These are phyloP conservation scores for Amphipoea oculea DNA, from an alignment of 2,888 invertebrate genomes.

Conservation along the genomic window DNA sequence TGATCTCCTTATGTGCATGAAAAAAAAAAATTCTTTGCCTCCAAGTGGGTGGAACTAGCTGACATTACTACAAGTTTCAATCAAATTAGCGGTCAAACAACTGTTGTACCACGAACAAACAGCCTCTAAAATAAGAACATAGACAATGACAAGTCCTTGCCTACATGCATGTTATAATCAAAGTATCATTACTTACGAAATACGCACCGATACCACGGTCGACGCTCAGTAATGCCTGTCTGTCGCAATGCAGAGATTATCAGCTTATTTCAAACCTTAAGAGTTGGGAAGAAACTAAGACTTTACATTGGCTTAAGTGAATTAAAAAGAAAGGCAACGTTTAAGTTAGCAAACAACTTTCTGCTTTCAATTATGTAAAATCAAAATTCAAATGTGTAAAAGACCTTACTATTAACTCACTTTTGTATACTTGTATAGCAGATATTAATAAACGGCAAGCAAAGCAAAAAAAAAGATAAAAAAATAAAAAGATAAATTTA, in stretches of 20 bases:
- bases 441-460: no score
- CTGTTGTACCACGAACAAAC: not conserved
- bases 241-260: conserved; percentile 32
- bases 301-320: no score
- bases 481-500: not conserved
- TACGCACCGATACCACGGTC: conserved; percentile 34
- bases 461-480: no score
- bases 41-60: not conserved
- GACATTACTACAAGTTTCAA: not conserved
- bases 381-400: no score
- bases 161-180: conserved; percentile 52
- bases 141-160: conserved; percentile 56
- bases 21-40: not conserved
- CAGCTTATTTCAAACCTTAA: not conserved
- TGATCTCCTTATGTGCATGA: no score
- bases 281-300: not conserved
- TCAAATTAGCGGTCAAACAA: conserved; percentile 14
- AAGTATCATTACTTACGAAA: conserved; percentile 59
- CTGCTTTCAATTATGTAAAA: no score
- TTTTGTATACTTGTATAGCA: no score
- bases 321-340: no score
- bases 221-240: not conserved
- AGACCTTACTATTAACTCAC: no score
- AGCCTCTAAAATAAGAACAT: conserved; percentile 18
- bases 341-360: no score